Conservation (phyloP, 1,140 invertebrate genomes). For the Ceratoteleas bidentatus region DNA sequence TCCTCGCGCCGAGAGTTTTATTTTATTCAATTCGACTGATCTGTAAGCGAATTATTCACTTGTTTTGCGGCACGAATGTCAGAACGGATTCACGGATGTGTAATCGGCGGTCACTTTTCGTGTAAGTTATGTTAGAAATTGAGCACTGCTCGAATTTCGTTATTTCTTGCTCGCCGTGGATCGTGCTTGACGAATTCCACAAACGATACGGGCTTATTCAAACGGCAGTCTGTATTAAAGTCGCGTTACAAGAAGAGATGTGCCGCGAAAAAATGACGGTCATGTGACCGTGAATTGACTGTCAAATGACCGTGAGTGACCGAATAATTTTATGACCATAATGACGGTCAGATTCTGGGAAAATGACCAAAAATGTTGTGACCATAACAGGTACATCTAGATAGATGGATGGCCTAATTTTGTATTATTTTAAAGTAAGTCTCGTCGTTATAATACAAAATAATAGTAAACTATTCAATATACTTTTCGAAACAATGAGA, state of each 20-base stretch:
- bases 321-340: no score
- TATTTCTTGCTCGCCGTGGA: slow-evolving; percentile 13
- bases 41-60: slow-evolving; percentile 30
- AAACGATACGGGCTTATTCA: not conserved
- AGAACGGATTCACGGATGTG: slow-evolving; percentile 4
- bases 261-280: no score
- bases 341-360: no score
- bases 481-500: no score
- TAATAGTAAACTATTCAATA: no score
- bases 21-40: slow-evolving; percentile 25
- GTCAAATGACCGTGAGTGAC: no score
- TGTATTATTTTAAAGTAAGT: no score
- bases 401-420: no score
- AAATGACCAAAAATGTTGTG: no score
- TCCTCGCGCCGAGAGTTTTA: slow-evolving; percentile 26
- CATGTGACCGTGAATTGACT: no score
- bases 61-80: slow-evolving; percentile 16
- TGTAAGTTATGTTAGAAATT: not conserved
- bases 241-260: not conserved
- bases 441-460: no score
- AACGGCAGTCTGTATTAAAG: not conserved
- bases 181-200: not conserved
- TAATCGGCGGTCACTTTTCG: slow-evolving; percentile 5
- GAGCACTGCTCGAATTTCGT: slow-evolving; percentile 17
- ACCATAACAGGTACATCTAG: no score